phyloP scores from a whole-genome alignment of 2,797 vertebrate genomes.

The Pipistrellus pygmaeus region DNA sequence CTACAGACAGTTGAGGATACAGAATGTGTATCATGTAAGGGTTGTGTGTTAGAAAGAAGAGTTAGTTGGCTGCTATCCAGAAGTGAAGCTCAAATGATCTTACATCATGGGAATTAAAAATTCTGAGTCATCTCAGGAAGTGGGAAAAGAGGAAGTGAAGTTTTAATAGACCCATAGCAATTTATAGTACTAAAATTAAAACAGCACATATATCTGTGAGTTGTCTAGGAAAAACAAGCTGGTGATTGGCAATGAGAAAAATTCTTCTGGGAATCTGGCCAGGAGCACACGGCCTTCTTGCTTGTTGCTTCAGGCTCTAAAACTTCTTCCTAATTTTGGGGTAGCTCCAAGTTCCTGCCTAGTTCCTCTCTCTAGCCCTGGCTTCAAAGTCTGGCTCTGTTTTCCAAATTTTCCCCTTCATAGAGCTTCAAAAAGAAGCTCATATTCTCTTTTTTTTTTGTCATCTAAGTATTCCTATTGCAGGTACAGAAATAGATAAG shows the following conservation, averaged over 20 bases:
- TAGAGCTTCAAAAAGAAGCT: conserved; percentile 56
- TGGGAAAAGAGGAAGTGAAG: conserved; percentile 72
- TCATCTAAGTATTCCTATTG: conserved; percentile 37
- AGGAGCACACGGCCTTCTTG: conserved; percentile 74
- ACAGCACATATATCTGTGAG: conserved; percentile 59
- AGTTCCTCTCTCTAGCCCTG: conserved; percentile 53
- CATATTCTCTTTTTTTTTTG: not conserved
- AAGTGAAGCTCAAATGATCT: conserved; percentile 62
- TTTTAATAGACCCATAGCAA: conserved; percentile 74
- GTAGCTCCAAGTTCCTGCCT: conserved; percentile 71
- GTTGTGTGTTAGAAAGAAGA: conserved; percentile 45
- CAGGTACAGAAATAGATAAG: conserved; percentile 32
- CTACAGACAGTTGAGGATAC: not conserved
- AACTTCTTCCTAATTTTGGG: conserved; percentile 67
- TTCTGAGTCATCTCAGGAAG: conserved; percentile 73
- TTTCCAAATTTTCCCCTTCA: conserved; percentile 61
- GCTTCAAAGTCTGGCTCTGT: conserved; percentile 69
- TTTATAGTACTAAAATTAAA: conserved; percentile 78
- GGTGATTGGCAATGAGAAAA: conserved; percentile 71
- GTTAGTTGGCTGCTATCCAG: conserved; percentile 61
- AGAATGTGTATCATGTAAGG: conserved; percentile 49
- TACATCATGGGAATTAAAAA: conserved; percentile 70
- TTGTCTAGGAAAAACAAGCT: conserved; percentile 81
- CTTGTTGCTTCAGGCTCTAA: conserved; percentile 75
- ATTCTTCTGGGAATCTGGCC: conserved; percentile 75